Conservation (phyloP, 2,113 vertebrate genomes). For the Nesogale talazaci region DNA sequence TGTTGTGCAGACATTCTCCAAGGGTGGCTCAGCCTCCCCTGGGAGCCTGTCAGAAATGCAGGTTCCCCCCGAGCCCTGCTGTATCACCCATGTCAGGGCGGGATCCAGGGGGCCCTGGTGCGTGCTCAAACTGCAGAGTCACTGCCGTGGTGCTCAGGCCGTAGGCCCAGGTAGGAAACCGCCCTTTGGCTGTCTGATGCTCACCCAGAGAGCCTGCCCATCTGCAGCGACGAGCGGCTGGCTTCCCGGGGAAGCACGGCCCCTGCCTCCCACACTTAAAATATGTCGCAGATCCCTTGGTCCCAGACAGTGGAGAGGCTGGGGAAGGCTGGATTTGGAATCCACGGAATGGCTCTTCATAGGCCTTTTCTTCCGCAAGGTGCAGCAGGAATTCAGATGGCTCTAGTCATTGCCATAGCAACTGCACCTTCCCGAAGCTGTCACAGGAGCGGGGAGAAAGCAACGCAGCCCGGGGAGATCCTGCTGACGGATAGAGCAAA, state of each 20-base stretch:
- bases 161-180: background rate
- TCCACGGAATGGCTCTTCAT: background rate
- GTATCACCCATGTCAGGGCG: background rate
- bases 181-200: background rate
- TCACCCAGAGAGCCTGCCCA: background rate
- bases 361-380: constrained; percentile 36
- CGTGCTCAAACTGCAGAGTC: background rate
- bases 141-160: background rate
- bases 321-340: constrained; percentile 9
- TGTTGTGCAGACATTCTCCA: background rate
- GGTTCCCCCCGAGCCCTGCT: background rate
- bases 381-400: constrained; percentile 60
- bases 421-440: constrained; percentile 65
- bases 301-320: background rate
- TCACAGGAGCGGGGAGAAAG: constrained; percentile 28
- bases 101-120: background rate
- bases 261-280: background rate
- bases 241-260: background rate
- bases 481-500: background rate
- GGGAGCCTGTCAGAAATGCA: background rate
- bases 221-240: background rate
- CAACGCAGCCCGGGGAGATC: background rate
- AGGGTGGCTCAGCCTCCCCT: too few relatives aligned
- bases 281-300: background rate
- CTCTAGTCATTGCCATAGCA: constrained; percentile 73